Base-by-base conservation (phyloP, 2,113 vertebrate genomes). In the Daboia siamensis region DNA sequence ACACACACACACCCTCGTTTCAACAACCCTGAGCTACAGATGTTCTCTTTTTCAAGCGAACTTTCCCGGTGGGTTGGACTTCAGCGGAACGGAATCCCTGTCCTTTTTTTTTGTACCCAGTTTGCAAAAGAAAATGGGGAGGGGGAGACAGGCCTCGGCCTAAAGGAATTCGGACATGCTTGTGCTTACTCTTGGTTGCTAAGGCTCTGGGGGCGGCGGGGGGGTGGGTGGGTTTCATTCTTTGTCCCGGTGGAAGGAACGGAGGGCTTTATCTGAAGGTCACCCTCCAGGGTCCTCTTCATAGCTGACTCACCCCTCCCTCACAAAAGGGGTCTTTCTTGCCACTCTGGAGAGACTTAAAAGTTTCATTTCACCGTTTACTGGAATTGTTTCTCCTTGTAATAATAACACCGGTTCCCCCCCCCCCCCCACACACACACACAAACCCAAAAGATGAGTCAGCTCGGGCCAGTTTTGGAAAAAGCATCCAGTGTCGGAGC, bases 371-470 rank as follows among this genome's bases (percentile, higher is more conserved):
- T 80, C 59, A 48, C 54, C 46, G 9, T 85, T 61, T 39, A 0
- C 91, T 4, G 61, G n/a, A 93, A 57, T 64, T 3, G 56, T 61
- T 87, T 8, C 0, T 39, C 55, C 0, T 0, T 15, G n/a, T n/a
- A n/a, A 39, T 54, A 51, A 5, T 29, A 5, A 69, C 86, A 90
- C 69, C 46, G 29, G 10, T 64, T 3, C 24, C 3, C 57, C 23
- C 11, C 3, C 61, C 2, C n/a, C n/a, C n/a, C n/a, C n/a, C n/a
- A n/a, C 57, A n/a, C n/a, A n/a, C 1, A 23, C 9, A 0, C 56
- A n/a, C 23, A 2, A 21, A 1, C 24, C 9, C 59, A 8, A 17
- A 26, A 69, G 64, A 69, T 69, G 29, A 69, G 64, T 61, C 10
- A 0, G 24, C 9, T 61, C 9, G n/a, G n/a, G n/a, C n/a, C n/a